Conservation (phyloP, 2,797 vertebrate genomes). For the Lepus oiostolus region DNA sequence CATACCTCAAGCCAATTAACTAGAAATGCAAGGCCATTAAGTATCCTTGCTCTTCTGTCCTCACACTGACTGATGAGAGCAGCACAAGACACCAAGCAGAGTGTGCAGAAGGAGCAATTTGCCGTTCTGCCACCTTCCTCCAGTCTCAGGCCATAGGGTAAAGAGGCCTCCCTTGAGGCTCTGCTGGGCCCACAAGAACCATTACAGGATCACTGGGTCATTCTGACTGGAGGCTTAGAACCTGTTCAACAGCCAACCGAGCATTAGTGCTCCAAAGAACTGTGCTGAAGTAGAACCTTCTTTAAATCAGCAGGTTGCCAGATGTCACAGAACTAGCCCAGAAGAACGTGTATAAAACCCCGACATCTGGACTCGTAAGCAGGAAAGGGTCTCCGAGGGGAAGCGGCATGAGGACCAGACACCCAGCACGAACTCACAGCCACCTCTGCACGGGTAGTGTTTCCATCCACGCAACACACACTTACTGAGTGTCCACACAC, state of each 20-base stretch:
- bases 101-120: neutral
- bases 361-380: neutral
- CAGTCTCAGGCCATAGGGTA: neutral
- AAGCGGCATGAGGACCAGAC: neutral
- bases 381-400: neutral
- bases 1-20: conserved; percentile 17
- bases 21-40: neutral
- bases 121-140: too few relatives aligned
- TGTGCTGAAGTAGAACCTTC: conserved; percentile 19
- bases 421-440: neutral
- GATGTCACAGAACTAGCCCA: conserved; percentile 13
- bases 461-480: neutral
- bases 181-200: neutral
- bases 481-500: neutral
- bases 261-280: conserved; percentile 57
- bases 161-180: neutral
- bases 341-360: conserved; percentile 33
- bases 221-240: conserved; percentile 39
- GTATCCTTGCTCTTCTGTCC: neutral
- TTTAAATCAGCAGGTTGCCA: conserved; percentile 21
- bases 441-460: neutral
- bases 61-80: neutral
- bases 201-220: conserved; percentile 9
- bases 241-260: neutral
- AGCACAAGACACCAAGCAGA: neutral